Evolutionary conservation across 2,888 invertebrate genomes (phyloP), one percentile per base, ranked within the genome.

Genomic region (Drosophila nr. fundita): DNA sequence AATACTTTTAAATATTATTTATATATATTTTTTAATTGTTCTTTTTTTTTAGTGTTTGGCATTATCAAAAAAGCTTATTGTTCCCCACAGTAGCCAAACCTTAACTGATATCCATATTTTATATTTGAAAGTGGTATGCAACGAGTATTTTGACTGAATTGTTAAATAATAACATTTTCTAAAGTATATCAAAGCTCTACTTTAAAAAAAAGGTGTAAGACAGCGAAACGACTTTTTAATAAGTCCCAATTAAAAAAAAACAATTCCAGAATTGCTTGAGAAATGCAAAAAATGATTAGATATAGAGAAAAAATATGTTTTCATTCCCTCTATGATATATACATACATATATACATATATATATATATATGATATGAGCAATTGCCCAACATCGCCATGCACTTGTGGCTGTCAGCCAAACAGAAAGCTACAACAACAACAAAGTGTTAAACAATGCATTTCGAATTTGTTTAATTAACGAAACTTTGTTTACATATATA

Each of bases 381-480:
- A 79, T 79, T 81, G 79, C 78, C 63, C 81, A 79, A 81, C 73
- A 73, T 65, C 70, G 76, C 74, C 68, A 75, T 83, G 79, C 84
- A 85, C 84, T 89, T 85, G 89, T 82, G 85, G 84, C 85, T 89
- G 89, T 89, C 89, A 83, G 84, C 87, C 89, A 85, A 89, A 83
- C 76, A 68, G 64, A 49, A 50, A 42, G 13, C 49, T 65, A 13
- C 69, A 52, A 60, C 50, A 48, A 15, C 36, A 42, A 45, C 38
- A 27, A 21, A 42, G 21, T 32, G 32, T 79, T 53, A 61, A 78
- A 84, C 87, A 84, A 89, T 89, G 76, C 78, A 73, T 69, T 71
- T 64, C 60, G 63, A 72, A 83, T 89, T 87, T 81, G 72, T 87
- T 84, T 89, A 84, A 84, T 84, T 89, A 89, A 79, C 83, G 63